Evolutionary conservation across 37 sponge, comb jelly and placozoan species (phyloP).

Genomic region (Aplysina aerophoba): DNA sequence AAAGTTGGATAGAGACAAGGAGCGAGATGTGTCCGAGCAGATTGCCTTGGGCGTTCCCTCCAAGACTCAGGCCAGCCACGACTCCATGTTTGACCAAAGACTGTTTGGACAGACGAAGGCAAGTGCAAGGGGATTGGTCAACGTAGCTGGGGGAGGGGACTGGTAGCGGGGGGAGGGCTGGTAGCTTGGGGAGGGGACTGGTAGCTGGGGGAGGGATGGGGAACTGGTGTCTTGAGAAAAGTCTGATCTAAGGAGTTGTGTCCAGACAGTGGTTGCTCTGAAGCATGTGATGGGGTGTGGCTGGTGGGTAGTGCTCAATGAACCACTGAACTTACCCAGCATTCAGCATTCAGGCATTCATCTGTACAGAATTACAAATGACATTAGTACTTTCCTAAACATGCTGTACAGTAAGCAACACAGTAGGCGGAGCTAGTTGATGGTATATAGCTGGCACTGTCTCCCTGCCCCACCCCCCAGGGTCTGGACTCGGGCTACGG

Average conservation of each 20-base stretch:
- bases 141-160: no score
- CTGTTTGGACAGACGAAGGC: conserved; percentile 92
- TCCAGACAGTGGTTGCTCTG: neutral
- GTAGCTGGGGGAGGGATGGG: neutral
- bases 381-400: no score
- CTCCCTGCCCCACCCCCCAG: neutral
- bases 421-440: neutral
- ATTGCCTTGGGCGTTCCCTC: conserved; percentile 94
- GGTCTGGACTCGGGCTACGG: conserved; percentile 89
- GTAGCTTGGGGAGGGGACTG: neutral
- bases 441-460: neutral
- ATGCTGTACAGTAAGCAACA: neutral
- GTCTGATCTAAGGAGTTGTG: neutral
- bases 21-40: conserved; percentile 94
- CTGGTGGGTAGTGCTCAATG: no score
- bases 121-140: neutral
- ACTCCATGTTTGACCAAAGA: conserved; percentile 93
- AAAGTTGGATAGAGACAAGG: conserved; percentile 79
- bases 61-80: conserved; percentile 53
- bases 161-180: neutral
- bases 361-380: no score
- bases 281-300: neutral
- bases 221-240: neutral
- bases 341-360: no score
- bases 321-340: no score